Conservation (phyloP, 2,113 vertebrate genomes). For the Sylvia atricapilla region DNA sequence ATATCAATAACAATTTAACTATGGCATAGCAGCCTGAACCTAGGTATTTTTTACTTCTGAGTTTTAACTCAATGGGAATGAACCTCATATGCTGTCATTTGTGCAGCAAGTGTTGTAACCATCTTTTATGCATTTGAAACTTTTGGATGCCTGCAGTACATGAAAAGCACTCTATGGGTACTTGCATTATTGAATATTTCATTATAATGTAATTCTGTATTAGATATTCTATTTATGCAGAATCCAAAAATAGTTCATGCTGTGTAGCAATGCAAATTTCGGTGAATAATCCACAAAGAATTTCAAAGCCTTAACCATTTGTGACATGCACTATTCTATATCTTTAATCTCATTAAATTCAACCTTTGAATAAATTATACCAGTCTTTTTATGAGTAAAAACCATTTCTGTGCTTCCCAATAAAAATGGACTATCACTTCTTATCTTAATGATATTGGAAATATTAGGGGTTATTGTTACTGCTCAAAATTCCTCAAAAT, state of each 20-base stretch:
- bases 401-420: neutral
- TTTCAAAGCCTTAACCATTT: slow-evolving; percentile 61
- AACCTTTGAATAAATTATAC: slow-evolving; percentile 10
- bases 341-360: neutral
- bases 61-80: slow-evolving; percentile 57
- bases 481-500: neutral
- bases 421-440: neutral
- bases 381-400: neutral
- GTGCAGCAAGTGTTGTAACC: slow-evolving; percentile 42
- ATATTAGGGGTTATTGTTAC: neutral
- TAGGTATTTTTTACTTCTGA: neutral
- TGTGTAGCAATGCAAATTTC: slow-evolving; percentile 53
- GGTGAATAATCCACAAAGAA: slow-evolving; percentile 57
- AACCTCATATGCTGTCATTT: slow-evolving; percentile 29
- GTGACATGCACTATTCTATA: neutral
- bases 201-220: slow-evolving; percentile 69
- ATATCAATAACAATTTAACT: slow-evolving; percentile 26
- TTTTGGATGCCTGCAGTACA: slow-evolving; percentile 44
- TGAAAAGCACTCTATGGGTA: slow-evolving; percentile 47
- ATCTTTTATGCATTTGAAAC: slow-evolving; percentile 61
- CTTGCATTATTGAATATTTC: slow-evolving; percentile 68
- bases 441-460: neutral
- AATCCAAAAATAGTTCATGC: slow-evolving; percentile 61
- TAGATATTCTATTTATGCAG: slow-evolving; percentile 67
- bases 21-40: neutral